phyloP scores from a whole-genome alignment of 2,113 vertebrate genomes.

The Rallus limicola region DNA sequence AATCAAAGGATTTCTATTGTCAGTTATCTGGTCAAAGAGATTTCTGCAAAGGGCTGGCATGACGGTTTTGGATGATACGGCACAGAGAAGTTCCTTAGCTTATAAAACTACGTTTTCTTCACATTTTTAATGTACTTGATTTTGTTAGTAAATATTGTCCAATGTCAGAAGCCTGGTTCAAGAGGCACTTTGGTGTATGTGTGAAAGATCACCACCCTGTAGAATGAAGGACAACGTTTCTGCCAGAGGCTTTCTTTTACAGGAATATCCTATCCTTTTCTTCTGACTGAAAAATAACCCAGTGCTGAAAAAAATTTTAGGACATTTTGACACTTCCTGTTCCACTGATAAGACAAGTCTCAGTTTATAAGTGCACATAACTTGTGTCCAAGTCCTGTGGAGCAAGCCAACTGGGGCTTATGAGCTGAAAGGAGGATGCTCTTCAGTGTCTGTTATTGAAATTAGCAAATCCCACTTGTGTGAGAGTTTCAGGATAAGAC shows the following conservation, averaged over 20 bases:
- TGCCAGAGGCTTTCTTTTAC: neutral
- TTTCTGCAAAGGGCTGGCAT: neutral
- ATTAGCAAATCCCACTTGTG: neutral
- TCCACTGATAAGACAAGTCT: neutral
- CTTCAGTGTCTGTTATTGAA: neutral
- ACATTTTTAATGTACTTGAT: neutral
- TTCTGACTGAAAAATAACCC: neutral
- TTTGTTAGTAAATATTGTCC: neutral
- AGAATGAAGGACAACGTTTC: neutral
- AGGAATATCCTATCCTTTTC: neutral
- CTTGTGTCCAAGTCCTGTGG: neutral
- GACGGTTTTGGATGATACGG: accelerated
- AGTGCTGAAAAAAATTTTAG: neutral
- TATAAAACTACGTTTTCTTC: neutral
- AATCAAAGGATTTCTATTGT: neutral
- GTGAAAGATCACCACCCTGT: neutral
- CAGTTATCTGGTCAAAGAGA: neutral
- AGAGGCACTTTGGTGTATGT: neutral
- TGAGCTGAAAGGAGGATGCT: neutral
- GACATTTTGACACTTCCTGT: neutral
- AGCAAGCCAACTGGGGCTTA: neutral
- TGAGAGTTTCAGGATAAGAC: neutral
- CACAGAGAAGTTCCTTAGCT: neutral
- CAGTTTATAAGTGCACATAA: neutral
- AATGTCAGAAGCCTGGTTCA: no score